These are phyloP conservation scores for Spatula versicolor DNA, from an alignment of 2,797 vertebrate species.

Conservation along the genomic window DNA sequence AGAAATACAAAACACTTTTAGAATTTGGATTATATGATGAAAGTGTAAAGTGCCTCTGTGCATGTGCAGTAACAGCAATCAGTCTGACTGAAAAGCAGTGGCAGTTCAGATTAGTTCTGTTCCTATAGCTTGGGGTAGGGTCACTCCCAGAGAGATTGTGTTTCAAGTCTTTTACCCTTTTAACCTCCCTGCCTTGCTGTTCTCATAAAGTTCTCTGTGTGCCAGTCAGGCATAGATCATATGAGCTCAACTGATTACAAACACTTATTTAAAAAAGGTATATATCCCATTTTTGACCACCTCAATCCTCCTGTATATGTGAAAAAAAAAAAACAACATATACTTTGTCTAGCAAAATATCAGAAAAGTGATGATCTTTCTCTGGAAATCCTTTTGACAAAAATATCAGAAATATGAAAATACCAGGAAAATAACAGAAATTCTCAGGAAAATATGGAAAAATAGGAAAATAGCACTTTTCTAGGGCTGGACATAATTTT, in stretches of 20 bases:
- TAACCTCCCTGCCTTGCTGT: background rate
- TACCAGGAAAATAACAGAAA: background rate
- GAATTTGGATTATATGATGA: background rate
- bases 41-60: background rate
- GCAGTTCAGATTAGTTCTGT: background rate
- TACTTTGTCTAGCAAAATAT: background rate
- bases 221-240: background rate
- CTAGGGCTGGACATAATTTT: background rate
- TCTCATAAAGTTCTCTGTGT: background rate
- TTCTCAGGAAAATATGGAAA: background rate
- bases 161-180: background rate
- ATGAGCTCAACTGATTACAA: background rate
- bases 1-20: background rate
- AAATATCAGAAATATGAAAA: background rate
- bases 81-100: background rate
- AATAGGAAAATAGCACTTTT: background rate
- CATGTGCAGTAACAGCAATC: background rate
- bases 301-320: background rate
- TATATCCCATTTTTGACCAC: background rate
- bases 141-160: background rate
- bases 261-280: background rate
- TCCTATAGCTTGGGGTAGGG: background rate
- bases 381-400: background rate
- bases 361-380: background rate
- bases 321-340: background rate